Base-by-base conservation (phyloP, 2,797 vertebrate genomes). In the Amphiprion clarkii region DNA sequence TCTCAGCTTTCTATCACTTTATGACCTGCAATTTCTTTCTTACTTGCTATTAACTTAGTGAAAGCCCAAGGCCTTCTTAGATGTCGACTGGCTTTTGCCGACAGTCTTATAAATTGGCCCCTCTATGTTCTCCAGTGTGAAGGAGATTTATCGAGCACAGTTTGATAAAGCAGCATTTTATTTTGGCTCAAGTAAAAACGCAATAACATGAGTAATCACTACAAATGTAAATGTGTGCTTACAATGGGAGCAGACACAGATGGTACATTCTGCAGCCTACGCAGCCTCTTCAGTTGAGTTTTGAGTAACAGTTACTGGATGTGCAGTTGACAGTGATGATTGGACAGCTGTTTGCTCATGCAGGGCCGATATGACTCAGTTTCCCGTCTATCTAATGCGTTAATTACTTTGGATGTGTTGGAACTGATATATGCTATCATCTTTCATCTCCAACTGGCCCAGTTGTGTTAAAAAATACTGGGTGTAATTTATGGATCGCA, bases 231-330 rank as follows among this genome's bases (percentile, higher is more conserved):
- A 74, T 60, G 52, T 65, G 54, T 76, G 9, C 23, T 33, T 29
- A 49, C 75, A 66, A 56, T 46, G 63, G 57, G 44, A 36, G 44
- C 56, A 44, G 48, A 69, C 44, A 55, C 54, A 78, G 51, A 69
- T 39, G 2, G 59, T 42, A 12, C 12, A 31, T 57, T 61, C 21
- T 80, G 81, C 62, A 61, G 62, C 78, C 78, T 33, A 69, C 81
- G 16, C 29, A 53, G 9, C 11, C 40, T 79, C 25, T 25, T 71
- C 13, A 69, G 44, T 17, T 17, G 48, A 65, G 48, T 57, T 71
- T 84, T 71, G 46, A 69, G 56, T 72, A 68, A 81, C 68, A 71
- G 29, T 61, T 72, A 19, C 25, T 76, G 23, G 21, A 66, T 48
- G 44, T 66, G 54, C 46, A 62, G 75, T n/a, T 65, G 60, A 83